Base-by-base conservation (phyloP, 2,797 vertebrate species). In the Moxostoma hubbsi region DNA sequence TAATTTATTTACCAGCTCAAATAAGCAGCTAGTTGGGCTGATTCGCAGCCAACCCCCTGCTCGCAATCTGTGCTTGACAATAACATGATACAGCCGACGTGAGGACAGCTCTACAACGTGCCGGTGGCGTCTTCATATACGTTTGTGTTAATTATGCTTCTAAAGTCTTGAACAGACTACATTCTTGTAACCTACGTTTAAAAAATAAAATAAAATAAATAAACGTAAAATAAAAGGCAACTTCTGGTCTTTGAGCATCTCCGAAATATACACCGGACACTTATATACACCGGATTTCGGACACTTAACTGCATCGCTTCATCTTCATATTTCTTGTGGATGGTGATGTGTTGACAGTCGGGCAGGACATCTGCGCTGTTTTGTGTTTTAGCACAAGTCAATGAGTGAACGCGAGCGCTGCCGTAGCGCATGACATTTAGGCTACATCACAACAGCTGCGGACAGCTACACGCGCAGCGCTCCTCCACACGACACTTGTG, bases 351-450 rank as follows among this genome's bases (percentile, higher is more conserved):
- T 47, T 73, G 62, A 62, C 71, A 77, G 70, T 75, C 53, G 69
- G 83, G 81, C 83, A 85, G 85, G 85, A 88, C 85, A 86, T 83
- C 85, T 88, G 87, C 70, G 67, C 79, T 65, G 75, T 82, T 76
- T 83, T 86, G 72, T 87, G 70, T 71, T 74, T 24, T 68, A 80
- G 47, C 61, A 69, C 80, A 70, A 83, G 83, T 84, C 77, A 83
- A 79, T 85, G 77, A 59, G 75, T 71, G 74, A 67, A 75, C 77
- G 45, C 3, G 36, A 4, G 36, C 45, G 16, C n/a, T 36, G 36
- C 4, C 4, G 36, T 36, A 36, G 61, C 51, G 66, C 69, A 45
- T 80, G 76, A 81, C 36, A 36, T 88, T 88, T 85, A n/a, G n/a
- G n/a, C n/a, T n/a, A 18, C 87, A 86, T 88, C 74, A 88, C 85